Evolutionary conservation across 2,113 vertebrate species (phyloP).

Genomic region (Microtus ochrogaster): DNA sequence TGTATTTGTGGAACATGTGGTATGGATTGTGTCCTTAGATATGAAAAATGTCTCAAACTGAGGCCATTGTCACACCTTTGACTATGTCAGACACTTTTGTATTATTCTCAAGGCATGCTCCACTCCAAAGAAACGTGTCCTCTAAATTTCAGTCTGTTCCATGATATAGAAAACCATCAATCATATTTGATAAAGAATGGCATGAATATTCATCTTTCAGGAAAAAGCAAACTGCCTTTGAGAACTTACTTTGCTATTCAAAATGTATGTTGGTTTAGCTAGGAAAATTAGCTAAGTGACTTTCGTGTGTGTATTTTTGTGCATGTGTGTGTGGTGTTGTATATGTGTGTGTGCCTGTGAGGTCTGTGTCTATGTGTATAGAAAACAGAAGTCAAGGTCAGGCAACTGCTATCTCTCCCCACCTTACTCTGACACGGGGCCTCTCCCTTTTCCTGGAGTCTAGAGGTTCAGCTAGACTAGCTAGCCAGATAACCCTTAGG

Average conservation of each 20-base stretch:
- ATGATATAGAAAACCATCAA: not conserved
- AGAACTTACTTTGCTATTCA: constrained; percentile 43
- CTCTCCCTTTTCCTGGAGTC: too few species aligned
- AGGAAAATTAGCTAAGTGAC: not conserved
- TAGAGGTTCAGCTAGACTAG: not conserved
- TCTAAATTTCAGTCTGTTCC: constrained; percentile 23
- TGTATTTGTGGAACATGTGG: not conserved
- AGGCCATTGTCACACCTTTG: not conserved
- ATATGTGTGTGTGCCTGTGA: not conserved
- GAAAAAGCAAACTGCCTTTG: constrained; percentile 24
- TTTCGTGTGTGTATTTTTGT: not conserved
- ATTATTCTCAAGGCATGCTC: not conserved
- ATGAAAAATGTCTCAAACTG: not conserved
- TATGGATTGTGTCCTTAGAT: not conserved
- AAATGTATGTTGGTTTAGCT: constrained; percentile 2
- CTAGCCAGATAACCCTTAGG: not conserved
- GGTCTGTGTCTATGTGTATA: not conserved
- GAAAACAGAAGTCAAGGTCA: not conserved
- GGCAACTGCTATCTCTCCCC: fast-evolving
- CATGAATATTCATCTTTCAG: constrained; percentile 42
- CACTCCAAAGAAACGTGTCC: not conserved
- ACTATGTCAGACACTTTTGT: not conserved
- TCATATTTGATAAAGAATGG: constrained; percentile 43
- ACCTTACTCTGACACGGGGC: not conserved
- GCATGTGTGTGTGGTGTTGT: not conserved